Evolutionary conservation across 2,888 invertebrate genomes (phyloP), one percentile per base, ranked within the genome.

Genomic region (Lithophane socia): DNA sequence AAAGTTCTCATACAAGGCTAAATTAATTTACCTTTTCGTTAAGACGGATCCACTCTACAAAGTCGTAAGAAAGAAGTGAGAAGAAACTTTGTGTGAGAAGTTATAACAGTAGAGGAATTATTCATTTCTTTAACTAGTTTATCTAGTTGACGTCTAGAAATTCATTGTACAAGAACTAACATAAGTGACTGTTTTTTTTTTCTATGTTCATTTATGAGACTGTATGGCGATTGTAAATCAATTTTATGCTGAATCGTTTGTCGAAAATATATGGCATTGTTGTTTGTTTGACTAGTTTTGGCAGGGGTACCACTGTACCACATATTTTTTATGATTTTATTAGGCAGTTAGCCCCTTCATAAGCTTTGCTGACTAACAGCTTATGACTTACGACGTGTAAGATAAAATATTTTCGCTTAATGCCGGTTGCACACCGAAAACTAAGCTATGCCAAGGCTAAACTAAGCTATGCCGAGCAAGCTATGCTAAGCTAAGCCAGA

Each of bases 1-100:
- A 44, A 72, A 64, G 64, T 80, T 65, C 68, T 80, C 16, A 60
- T 8, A n/a, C 68, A 77, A 65, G 64, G 68, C 58, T 77, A 58
- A 76, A 47, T 75, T 52, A 70, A 64, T 77, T 77, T 68, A 79
- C 49, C 64, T 74, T 66, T 79, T 68, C 66, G 2, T 69, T 68
- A 24, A 49, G n/a, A n/a, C 69, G 13, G 47, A 67, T 52, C 54
- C 29, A 12, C 65, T 44, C 16, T 10, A 21, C 47, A 61, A 61
- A 24, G 47, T 18, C 61, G 37, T 18, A 69, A 12, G 7, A 68
- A 64, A 79, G 52, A 58, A 64, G 47, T 49, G 24, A 10, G 16
- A 47, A 49, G 12, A 24, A 49, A 21, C 24, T 61, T 79, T 49
- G n/a, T 10, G 5, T 0, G 13, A 29, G 7, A 69, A 60, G 37